Conservation (phyloP, 2,888 invertebrate species). For the Anagyrus pseudococci region DNA sequence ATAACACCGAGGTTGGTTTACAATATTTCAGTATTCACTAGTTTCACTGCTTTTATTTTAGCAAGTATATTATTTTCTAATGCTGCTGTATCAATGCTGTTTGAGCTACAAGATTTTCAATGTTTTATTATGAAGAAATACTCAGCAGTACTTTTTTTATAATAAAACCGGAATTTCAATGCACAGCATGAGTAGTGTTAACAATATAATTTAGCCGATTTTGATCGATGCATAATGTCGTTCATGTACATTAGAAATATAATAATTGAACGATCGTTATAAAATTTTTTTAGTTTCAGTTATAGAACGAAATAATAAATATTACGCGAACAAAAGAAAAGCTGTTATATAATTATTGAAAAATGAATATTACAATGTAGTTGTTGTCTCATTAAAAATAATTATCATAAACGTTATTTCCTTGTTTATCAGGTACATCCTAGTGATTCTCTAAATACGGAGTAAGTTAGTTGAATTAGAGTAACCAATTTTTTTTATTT, state of each 20-base stretch:
- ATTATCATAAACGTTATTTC: not conserved
- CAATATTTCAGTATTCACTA: conserved; percentile 26
- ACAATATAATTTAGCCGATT: not conserved
- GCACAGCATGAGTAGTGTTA: not conserved
- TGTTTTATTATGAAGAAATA: too few species aligned
- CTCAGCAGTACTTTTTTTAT: not conserved
- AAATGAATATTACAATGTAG: too few species aligned
- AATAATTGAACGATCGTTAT: too few species aligned
- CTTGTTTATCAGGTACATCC: not conserved
- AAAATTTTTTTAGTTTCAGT: too few species aligned
- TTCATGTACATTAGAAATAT: too few species aligned
- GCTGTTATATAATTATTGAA: not conserved
- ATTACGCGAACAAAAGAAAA: not conserved
- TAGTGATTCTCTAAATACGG: not conserved
- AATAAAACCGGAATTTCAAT: not conserved
- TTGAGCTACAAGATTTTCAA: not conserved
- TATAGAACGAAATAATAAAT: too few species aligned
- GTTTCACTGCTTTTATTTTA: conserved; percentile 22
- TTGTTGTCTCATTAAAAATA: not conserved
- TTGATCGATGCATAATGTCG: too few species aligned
- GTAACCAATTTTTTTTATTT: not conserved
- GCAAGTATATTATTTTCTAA: conserved; percentile 6
- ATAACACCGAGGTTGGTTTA: conserved; percentile 32
- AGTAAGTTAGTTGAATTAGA: not conserved
- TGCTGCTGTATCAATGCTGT: not conserved